Base-by-base conservation (phyloP, 2,113 vertebrate species). In the Rhipidura dahli region DNA sequence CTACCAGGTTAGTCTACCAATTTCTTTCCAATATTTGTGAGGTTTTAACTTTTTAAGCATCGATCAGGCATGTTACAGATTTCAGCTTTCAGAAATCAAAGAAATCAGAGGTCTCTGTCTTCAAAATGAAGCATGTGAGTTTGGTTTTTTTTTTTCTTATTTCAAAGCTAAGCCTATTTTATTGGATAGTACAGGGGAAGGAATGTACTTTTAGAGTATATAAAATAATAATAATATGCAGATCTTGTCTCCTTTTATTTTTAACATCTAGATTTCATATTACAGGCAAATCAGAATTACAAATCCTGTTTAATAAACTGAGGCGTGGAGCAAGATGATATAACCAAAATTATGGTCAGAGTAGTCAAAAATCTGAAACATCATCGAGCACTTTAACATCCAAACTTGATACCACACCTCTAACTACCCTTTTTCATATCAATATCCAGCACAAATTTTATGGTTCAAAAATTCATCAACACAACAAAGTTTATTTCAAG, bases 261-360 rank as follows among this genome's bases (percentile, higher is more conserved):
- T 72, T 89, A 61, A 39, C 18, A 2, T 71, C 35, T 63, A 37
- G 15, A 59, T 54, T 23, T 76, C 21, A 63, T 7, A 18, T 20
- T 28, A 24, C 28, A 71, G 71, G 16, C 7, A 90, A 71, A 68
- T 70, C 15, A 79, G 30, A 23, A 35, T 35, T 57, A 44, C 17
- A 79, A 39, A 24, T 51, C 9, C 20, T 21, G 11, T 87, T 82
- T 66, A 37, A 33, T 13, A 73, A 65, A 8, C 1, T 49, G 37
- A 87, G 20, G 37, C 11, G 17, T 12, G 9, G 4, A 5, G 9
- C 0, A 0, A 83, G 24, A 56, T 15, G 10, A 26, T 18, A 13
- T 13, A 65, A 86, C 10, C 30, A 60, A 88, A 76, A 35, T 37
- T 7, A 61, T 16, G 5, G 24, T 8, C 35, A 49, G 68, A 92